These are phyloP conservation scores for Scleropages formosus DNA, from an alignment of 2,797 vertebrate species.

Conservation along the genomic window DNA sequence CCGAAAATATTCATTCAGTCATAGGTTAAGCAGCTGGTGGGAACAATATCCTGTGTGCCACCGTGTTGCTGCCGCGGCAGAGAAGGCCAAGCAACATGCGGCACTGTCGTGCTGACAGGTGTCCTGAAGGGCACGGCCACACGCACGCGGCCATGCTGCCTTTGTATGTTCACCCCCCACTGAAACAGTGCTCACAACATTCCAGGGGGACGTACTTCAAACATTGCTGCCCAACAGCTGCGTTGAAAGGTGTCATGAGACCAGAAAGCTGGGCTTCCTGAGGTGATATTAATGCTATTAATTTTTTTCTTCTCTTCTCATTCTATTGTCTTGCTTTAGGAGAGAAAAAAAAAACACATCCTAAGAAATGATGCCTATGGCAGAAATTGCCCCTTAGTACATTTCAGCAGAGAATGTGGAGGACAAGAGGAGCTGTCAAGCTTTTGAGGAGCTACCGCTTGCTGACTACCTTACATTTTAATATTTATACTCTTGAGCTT, in stretches of 20 bases:
- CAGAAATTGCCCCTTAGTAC: not conserved
- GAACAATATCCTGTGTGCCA: not conserved
- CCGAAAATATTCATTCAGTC: not conserved
- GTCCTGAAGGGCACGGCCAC: constrained; percentile 41
- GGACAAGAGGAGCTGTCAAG: too few relatives aligned
- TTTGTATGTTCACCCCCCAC: constrained; percentile 36
- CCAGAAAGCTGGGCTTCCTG: not conserved
- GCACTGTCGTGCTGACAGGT: constrained; percentile 37
- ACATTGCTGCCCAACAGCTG: not conserved
- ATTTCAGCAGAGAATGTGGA: too few relatives aligned
- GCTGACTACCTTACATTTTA: too few relatives aligned
- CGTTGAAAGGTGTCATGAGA: constrained; percentile 31
- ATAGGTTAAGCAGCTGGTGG: constrained; percentile 6
- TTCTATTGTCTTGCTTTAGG: not conserved
- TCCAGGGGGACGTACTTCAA: constrained; percentile 21
- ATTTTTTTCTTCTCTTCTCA: not conserved
- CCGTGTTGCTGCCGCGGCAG: not conserved
- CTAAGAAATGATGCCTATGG: not conserved
- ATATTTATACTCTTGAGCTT: too few relatives aligned
- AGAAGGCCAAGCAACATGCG: constrained; percentile 7
- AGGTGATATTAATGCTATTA: not conserved
- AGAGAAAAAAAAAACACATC: not conserved
- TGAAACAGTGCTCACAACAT: constrained; percentile 16
- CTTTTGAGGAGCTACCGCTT: too few relatives aligned
- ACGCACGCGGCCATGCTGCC: constrained; percentile 12